Base-by-base conservation (phyloP, 2,888 invertebrate genomes). In the Euproctis similis region DNA sequence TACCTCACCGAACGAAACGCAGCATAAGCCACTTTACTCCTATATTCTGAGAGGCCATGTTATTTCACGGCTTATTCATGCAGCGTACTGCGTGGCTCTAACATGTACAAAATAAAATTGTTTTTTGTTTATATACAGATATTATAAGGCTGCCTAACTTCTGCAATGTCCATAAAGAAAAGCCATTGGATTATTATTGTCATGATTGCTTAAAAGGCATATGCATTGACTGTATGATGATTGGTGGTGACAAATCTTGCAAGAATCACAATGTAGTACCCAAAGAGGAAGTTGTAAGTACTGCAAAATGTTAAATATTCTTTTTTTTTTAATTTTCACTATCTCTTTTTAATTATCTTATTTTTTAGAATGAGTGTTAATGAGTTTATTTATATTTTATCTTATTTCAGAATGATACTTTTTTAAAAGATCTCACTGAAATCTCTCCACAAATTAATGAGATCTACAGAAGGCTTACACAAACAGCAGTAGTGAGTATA, bases 151-250 rank as follows among this genome's bases (percentile, higher is more conserved):
- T 46, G 11, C 43, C 53, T 4, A 57, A 57, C 16, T 47, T 36
- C 23, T 85, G 85, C 46, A 62, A 60, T 33, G 25, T 38, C 1
- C 84, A 85, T 34, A 64, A 52, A 25, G 63, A 60, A 3, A 85
- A 81, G 32, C 24, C 51, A 2, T 41, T 80, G 24, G 75, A 77
- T 14, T 81, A 81, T 39, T 84, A 70, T 42, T 85, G 85, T 53
- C 63, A 68, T 21, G 67, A 70, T 34, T 85, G 85, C 37, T 39
- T 37, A 2, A 80, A 75, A 34, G 34, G 70, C 4, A 57, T 77
- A 24, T 85, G 85, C 39, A 70, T 82, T 65, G 74, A 81, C 31
- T 85, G 85, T 39, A 52, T 81, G 46, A 67, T 82, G 59, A 66
- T 81, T 12, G 76, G 77, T 10, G 73, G 73, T 11, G 74, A 74